These are phyloP conservation scores for Cryptosula pallasiana DNA, from an alignment of 2,888 invertebrate species.

Conservation along the genomic window DNA sequence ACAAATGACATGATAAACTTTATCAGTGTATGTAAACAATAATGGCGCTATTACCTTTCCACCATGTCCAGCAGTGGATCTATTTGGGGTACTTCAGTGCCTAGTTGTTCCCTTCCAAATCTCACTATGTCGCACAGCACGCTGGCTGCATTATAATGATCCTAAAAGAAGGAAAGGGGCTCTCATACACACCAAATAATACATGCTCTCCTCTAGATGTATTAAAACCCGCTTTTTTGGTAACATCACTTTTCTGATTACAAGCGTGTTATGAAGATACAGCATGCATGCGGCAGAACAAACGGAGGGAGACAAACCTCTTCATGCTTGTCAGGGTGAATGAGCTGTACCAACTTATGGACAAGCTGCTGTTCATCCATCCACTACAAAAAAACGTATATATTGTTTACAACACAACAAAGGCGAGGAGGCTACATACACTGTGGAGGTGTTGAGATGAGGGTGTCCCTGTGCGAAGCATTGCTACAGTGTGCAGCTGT, in stretches of 20 bases:
- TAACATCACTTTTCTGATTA: no score
- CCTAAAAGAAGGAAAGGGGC: conserved; percentile 51
- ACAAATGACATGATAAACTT: not conserved
- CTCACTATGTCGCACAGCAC: conserved; percentile 79
- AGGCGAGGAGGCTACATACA: no score
- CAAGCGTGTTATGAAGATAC: no score
- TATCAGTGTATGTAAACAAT: not conserved
- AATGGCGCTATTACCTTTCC: conserved; percentile 61
- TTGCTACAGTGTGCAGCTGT: no score
- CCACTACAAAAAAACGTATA: conserved; percentile 64
- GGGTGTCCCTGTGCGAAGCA: no score
- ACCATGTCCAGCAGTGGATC: conserved; percentile 70
- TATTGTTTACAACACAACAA: not conserved
- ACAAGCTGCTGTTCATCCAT: conserved; percentile 80
- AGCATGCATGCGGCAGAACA: no score
- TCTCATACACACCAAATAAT: no score
- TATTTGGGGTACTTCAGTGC: conserved; percentile 60
- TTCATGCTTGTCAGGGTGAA: conserved; percentile 64
- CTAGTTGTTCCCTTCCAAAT: conserved; percentile 49
- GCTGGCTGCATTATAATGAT: conserved; percentile 80
- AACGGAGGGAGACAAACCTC: conserved; percentile 53
- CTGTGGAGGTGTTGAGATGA: not conserved
- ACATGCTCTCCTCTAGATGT: no score
- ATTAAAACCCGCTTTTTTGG: no score
- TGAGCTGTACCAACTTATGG: conserved; percentile 67